Base-by-base conservation (phyloP, 2,113 vertebrate genomes). In the Psittacula cyanocephala region DNA sequence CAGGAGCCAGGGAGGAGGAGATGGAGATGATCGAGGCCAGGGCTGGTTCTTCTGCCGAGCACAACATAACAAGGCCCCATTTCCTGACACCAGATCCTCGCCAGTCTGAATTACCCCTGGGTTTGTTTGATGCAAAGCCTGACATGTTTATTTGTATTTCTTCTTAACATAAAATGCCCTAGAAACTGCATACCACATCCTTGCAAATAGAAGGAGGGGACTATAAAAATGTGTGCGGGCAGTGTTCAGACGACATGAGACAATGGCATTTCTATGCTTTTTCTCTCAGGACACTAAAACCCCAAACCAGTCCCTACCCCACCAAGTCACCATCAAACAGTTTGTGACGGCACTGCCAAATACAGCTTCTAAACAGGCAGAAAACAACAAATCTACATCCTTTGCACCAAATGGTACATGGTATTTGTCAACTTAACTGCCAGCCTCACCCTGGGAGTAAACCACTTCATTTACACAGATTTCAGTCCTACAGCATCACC, bases 141-240 rank as follows among this genome's bases (percentile, higher is more conserved):
- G 47, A 70, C 82, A 43, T 77, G 67, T 77, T 95, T 86, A 83
- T 92, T 95, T 91, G 8, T 87, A 70, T 83, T 90, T 77, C 60
- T 91, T 94, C 81, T 89, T 71, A 76, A 60, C 52, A 80, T 52
- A 70, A 81, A 94, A 88, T 20, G 29, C 57, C 18, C 80, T 5
- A 31, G 77, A 95, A 94, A 93, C 94, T 9, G 83, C 81, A 89
- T 84, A 79, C 94, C 83, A 77, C 83, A 94, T 92, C 95, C 77
- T 79, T 46, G 53, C 74, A 91, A 79, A 93, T 14, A 53, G 72
- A 74, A 91, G 53, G 86, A 95, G 35, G 20, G 39, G 67, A 76
- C 65, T 69, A 46, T 39, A 82, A 79, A 89, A 89, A 84, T 23
- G 81, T 14, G 62, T 70, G 93, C 59, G 85, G 93, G 88, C 72